These are phyloP conservation scores for Sinhomidia bicolor DNA, from an alignment of 2,888 invertebrate genomes.

Conservation along the genomic window DNA sequence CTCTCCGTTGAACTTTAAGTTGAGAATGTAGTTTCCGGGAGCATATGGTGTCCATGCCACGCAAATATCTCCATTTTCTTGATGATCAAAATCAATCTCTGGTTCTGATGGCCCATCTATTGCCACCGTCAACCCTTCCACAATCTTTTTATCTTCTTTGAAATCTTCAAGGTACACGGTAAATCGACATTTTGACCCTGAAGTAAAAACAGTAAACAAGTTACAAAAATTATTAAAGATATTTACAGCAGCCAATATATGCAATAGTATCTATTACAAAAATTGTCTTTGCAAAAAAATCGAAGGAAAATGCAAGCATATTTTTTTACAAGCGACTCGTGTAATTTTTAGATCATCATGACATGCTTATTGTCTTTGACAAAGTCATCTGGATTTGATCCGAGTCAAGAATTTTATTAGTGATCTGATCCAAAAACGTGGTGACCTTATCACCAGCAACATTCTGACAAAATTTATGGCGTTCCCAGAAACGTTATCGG, in stretches of 20 bases:
- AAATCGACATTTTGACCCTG: slow-evolving; percentile 71
- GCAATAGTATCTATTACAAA: too few species aligned
- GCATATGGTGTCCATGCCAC: slow-evolving; percentile 68
- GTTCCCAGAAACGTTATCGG: too few species aligned
- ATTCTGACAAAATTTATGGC: too few species aligned
- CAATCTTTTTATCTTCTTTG: slow-evolving; percentile 68
- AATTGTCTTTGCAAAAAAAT: too few species aligned
- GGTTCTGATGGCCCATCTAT: slow-evolving; percentile 73
- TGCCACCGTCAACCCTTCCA: slow-evolving; percentile 68
- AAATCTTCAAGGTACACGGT: slow-evolving; percentile 74
- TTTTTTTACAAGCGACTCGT: too few species aligned
- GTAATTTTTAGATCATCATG: too few species aligned
- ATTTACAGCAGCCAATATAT: too few species aligned
- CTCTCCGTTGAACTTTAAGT: slow-evolving; percentile 70
- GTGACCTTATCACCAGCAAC: background rate
- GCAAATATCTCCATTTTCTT: slow-evolving; percentile 71
- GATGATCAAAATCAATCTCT: slow-evolving; percentile 72
- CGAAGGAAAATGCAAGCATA: too few species aligned
- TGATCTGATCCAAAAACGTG: background rate
- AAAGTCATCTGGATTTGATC: background rate
- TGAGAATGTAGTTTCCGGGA: slow-evolving; percentile 63
- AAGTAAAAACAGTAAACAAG: background rate
- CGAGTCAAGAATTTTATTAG: background rate
- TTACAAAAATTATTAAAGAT: too few species aligned
- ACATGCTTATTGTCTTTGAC: too few species aligned